Evolutionary conservation across 2,113 vertebrate genomes (phyloP).

Genomic region (Ceyx melanurus): DNA sequence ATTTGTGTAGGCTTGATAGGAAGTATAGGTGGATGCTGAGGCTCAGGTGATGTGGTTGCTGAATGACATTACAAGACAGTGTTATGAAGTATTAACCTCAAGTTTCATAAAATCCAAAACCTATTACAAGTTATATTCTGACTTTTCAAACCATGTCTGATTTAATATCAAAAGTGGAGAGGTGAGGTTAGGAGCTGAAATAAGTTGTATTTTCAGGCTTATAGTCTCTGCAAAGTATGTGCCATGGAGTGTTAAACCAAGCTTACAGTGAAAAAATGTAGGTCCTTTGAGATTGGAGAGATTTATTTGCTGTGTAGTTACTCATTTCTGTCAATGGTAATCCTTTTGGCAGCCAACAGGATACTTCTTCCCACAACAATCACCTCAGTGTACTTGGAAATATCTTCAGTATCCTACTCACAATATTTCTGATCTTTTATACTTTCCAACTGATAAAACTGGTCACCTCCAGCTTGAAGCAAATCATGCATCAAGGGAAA

Average conservation of each 20-base stretch:
- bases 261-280: background rate
- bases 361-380: background rate
- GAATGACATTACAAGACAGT: conserved; percentile 46
- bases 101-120: background rate
- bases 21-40: conserved; percentile 31
- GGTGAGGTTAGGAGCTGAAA: background rate
- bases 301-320: background rate
- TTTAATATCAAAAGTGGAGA: background rate
- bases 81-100: background rate
- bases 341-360: background rate
- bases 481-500: background rate
- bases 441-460: background rate
- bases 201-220: background rate
- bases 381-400: background rate
- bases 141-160: background rate
- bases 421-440: background rate
- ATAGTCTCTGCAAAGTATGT: background rate
- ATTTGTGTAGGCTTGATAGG: conserved; percentile 64
- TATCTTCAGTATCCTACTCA: background rate
- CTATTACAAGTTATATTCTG: background rate
- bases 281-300: background rate
- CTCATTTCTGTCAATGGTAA: background rate
- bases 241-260: background rate
- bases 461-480: background rate
- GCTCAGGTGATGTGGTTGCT: conserved; percentile 46